Percentiles rank a stretch among this genome's conserved stretches.
Conservation (phyloP, 2,888 invertebrate species). For the Candidula unifasciata region DNA sequence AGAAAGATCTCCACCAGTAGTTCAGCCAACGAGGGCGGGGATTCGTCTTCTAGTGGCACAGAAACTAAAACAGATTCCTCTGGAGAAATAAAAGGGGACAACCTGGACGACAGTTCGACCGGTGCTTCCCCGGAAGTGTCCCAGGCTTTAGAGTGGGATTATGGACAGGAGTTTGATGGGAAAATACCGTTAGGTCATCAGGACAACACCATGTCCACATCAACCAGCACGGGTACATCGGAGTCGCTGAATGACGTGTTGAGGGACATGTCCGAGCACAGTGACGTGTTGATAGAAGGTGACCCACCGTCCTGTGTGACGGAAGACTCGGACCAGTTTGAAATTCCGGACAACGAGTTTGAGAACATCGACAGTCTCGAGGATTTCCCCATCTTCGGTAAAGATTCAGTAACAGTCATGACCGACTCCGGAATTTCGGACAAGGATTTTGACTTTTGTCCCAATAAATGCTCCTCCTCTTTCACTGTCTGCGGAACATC, state of each 20-base stretch:
- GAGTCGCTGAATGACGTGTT: constrained; percentile 53
- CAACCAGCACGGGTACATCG: constrained; percentile 53
- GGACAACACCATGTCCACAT: constrained; percentile 51
- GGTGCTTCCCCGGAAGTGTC: constrained; percentile 54
- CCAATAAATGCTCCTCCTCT: constrained; percentile 37
- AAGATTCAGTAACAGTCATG: constrained; percentile 59
- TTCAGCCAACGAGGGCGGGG: constrained; percentile 40
- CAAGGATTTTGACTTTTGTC: constrained; percentile 47
- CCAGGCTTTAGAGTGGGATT: constrained; percentile 56
- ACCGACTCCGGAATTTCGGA: constrained; percentile 68
- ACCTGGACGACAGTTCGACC: constrained; percentile 53
- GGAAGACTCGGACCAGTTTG: constrained; percentile 50
- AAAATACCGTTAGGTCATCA: constrained; percentile 51
- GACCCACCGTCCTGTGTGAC: constrained; percentile 40
- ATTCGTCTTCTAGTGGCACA: constrained; percentile 51
- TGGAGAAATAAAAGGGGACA: constrained; percentile 40
- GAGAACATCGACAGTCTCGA: constrained; percentile 55
- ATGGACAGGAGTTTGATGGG: constrained; percentile 55
- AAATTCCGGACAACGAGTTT: constrained; percentile 52
- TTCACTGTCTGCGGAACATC: constrained; percentile 49
- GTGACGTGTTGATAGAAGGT: constrained; percentile 30
- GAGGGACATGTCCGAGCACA: constrained; percentile 42
- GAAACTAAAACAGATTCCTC: constrained; percentile 45
- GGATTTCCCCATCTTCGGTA: constrained; percentile 51
- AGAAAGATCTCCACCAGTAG: constrained; percentile 44